Conservation (phyloP, 2,797 vertebrate species). For the Rhinella marina region DNA sequence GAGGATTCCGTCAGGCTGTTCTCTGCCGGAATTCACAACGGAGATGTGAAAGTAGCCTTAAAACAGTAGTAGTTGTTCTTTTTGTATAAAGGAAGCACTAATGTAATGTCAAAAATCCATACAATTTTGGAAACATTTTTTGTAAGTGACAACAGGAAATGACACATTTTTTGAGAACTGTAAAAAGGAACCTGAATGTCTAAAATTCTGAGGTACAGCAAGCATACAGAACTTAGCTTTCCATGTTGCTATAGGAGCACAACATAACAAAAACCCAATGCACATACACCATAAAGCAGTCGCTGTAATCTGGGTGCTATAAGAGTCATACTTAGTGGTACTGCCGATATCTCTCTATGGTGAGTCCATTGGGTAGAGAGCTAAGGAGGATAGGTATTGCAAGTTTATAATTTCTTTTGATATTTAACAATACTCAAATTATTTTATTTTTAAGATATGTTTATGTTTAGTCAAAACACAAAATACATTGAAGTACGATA, state of each 20-base stretch:
- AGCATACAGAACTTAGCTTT: background rate
- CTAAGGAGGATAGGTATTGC: no score
- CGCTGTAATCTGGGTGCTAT: background rate
- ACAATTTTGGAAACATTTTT: background rate
- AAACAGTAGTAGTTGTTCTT: background rate
- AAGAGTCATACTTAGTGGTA: no score
- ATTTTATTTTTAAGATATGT: no score
- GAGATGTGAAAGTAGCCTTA: no score
- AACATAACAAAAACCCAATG: background rate
- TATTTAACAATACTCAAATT: no score
- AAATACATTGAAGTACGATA: no score
- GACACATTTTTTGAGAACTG: slow-evolving; percentile 11
- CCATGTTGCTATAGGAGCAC: background rate
- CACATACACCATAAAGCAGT: background rate
- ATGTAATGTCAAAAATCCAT: background rate
- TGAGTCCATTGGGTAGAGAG: no score
- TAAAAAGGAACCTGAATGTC: slow-evolving; percentile 13
- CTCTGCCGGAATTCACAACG: no score
- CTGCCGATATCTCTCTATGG: no score
- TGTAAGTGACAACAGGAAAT: background rate
- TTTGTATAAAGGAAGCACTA: background rate
- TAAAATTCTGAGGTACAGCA: background rate
- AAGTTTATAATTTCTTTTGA: no score
- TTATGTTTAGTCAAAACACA: no score
- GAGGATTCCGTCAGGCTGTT: no score